A percentile compares a stretch with the other conserved stretches of the same genome.
phyloP scores from a whole-genome alignment of 1,140 invertebrate genomes.

The Littorina saxatilis region DNA sequence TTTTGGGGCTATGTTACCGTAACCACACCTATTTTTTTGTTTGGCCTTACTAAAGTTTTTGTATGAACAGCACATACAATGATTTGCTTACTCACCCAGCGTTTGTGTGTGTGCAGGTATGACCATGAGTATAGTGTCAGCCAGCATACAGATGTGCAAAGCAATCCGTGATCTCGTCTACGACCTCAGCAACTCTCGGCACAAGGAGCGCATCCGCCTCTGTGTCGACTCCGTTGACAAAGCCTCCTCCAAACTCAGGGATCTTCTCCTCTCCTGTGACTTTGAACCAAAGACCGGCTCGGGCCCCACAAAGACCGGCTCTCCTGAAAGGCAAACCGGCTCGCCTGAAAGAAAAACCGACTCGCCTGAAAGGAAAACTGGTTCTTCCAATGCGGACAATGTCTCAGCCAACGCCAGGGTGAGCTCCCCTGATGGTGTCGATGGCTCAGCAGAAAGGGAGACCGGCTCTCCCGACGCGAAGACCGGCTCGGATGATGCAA shows the following conservation, averaged over 20 bases:
- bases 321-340: no score
- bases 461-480: background rate
- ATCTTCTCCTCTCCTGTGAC: slow-evolving; percentile 53
- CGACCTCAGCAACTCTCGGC: slow-evolving; percentile 53
- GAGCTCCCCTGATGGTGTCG: background rate
- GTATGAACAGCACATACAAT: no score
- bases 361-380: no score
- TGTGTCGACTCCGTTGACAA: slow-evolving; percentile 61
- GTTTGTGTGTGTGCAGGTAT: no score
- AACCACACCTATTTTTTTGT: no score
- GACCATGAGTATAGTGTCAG: slow-evolving; percentile 66
- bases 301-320: no score
- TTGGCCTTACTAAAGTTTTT: no score
- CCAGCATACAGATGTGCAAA: slow-evolving; percentile 64
- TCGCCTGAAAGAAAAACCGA: no score
- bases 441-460: background rate
- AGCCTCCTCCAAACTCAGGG: slow-evolving; percentile 53
- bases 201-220: slow-evolving; percentile 55
- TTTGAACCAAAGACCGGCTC: slow-evolving; percentile 20
- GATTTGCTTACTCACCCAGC: no score
- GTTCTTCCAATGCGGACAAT: no score
- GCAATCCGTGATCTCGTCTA: slow-evolving; percentile 62
- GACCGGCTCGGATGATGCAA: background rate
- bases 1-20: no score
- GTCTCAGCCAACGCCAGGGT: no score